Conservation (phyloP, 2,113 vertebrate species). For the Pao palembangensis region DNA sequence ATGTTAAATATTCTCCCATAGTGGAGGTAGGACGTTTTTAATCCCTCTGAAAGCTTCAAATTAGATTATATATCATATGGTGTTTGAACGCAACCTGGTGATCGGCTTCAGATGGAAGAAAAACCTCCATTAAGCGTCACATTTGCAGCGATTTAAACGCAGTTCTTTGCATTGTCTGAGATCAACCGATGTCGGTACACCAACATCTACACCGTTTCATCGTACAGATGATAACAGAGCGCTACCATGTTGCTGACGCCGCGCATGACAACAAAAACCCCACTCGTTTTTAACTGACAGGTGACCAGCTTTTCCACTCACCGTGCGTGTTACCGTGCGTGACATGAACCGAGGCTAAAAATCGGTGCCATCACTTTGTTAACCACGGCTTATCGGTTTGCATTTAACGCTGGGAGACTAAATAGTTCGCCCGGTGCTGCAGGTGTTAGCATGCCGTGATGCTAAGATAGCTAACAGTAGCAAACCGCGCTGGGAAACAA, state of each 20-base stretch:
- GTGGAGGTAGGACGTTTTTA: background rate
- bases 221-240: background rate
- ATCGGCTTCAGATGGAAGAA: no score
- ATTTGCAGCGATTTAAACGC: background rate
- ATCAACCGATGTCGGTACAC: background rate
- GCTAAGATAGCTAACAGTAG: constrained; percentile 27
- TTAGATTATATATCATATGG: background rate
- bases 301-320: constrained; percentile 1
- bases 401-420: constrained; percentile 17
- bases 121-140: no score
- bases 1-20: background rate
- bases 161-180: background rate
- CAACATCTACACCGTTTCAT: background rate
- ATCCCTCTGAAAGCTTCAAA: rapidly evolving
- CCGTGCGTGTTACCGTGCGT: no score
- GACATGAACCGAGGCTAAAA: no score
- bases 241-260: constrained; percentile 2
- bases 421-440: no score
- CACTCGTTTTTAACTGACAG: constrained; percentile 13
- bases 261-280: background rate
- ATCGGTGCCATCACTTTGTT: no score
- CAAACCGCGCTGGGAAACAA: background rate
- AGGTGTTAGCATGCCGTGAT: constrained; percentile 1
- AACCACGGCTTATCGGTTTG: background rate
- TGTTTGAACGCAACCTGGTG: no score